Evolutionary conservation across 2,888 invertebrate species (phyloP), one percentile per base, ranked within the genome.

Genomic region (Neoscelio sp.): DNA sequence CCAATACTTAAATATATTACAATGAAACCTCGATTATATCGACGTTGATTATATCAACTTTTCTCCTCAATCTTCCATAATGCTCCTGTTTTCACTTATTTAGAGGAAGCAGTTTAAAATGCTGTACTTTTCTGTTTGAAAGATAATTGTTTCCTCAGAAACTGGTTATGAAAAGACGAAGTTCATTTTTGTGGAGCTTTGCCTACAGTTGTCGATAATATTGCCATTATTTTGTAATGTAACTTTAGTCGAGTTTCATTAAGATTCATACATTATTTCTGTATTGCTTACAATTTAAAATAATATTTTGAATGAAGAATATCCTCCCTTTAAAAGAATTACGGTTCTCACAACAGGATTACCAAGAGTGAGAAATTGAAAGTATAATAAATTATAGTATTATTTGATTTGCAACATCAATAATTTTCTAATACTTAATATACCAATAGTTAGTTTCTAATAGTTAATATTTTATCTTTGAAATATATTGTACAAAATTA

Each of bases 71-170:
- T 58, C 44, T 54, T 15, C 42, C 28, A 42, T 28, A 40, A 58
- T 58, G 28, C 26, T 15, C 17, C 17, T 58, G 42, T 40, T 58
- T 56, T 40, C 26, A 26, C 40, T 56, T 40, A 40, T 26, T 6
- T 13, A 26, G 6, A 23, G 7, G 17, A 40, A 35, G 15, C 40
- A 40, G 38, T 23, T 40, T 15, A 20, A 35, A n/a, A 35, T 35
- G 35, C 7, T 26, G 38, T 7, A 26, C 26, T 60, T 46, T 33
- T 46, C n/a, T 20, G 17, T 20, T 17, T n/a, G 35, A 33, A 62
- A 23, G 46, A 62, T 62, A 46, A 62, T 62, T 62, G 62, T 35
- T 62, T 62, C 46, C 62, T 28, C 46, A 62, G 62, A 62, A 62
- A 33, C 10, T 60, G 30, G 44, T 44, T 60, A 30, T 44, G 44